Conservation (phyloP, 2,888 invertebrate species). For the Herminia tarsipennalis region DNA sequence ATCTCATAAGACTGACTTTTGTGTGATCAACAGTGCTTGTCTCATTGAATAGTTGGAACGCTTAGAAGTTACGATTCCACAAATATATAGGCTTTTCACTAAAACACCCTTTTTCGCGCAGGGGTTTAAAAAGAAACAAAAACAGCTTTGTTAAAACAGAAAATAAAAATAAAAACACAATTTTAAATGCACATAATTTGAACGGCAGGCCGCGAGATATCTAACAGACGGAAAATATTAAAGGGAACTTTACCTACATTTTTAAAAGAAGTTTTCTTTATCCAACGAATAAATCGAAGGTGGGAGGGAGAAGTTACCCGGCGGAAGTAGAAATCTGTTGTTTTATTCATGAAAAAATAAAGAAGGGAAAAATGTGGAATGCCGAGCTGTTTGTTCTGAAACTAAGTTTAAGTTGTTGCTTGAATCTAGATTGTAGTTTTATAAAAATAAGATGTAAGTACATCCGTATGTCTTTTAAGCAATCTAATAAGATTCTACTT, state of each 20-base stretch:
- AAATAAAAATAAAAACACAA: slow-evolving; percentile 48
- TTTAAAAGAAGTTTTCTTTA: slow-evolving; percentile 84
- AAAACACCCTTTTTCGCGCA: too few relatives aligned
- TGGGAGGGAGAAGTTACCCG: slow-evolving; percentile 79
- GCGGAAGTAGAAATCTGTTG: slow-evolving; percentile 82
- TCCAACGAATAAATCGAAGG: slow-evolving; percentile 84
- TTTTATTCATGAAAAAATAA: slow-evolving; percentile 85
- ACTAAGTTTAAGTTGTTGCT: slow-evolving; percentile 49
- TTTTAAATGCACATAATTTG: slow-evolving; percentile 80
- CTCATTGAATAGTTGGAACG: too few relatives aligned
- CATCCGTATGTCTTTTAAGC: not conserved
- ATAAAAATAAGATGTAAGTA: slow-evolving; percentile 8
- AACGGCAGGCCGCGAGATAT: slow-evolving; percentile 68
- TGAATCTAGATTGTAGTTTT: slow-evolving; percentile 32
- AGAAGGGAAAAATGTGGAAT: slow-evolving; percentile 72
- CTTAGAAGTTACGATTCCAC: too few relatives aligned
- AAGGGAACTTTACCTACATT: slow-evolving; percentile 81
- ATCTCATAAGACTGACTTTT: too few relatives aligned
- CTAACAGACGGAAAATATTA: slow-evolving; percentile 82
- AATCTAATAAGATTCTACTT: not conserved
- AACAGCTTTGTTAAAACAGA: slow-evolving; percentile 6
- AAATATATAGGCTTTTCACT: too few relatives aligned
- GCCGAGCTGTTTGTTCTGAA: slow-evolving; percentile 59
- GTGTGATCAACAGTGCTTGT: too few relatives aligned
- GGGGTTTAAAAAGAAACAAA: slow-evolving; percentile 8